Base-by-base conservation (phyloP, 2,797 vertebrate species). In the Hozukius guyotensis region DNA sequence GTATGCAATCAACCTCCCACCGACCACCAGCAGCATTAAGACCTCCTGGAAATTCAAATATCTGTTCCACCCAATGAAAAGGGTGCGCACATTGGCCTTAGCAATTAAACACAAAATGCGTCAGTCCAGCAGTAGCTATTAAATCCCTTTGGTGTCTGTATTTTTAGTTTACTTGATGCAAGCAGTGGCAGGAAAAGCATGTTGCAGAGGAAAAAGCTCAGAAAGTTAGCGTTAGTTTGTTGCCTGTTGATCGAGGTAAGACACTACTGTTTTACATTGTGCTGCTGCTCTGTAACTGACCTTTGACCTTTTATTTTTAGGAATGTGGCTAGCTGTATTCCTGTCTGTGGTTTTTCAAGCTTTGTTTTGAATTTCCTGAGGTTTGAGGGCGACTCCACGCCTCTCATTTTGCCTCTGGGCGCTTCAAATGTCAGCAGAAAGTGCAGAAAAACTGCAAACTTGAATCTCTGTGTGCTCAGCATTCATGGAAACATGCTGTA, bases 191-290 rank as follows among this genome's bases (percentile, higher is more conserved):
- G 75, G 60, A 78, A 73, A 79, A 82, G 61, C 60, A 91, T 88
- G 89, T 63, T 85, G 66, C 74, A 87, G 65, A 80, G 78, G 65
- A 87, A 63, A 68, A 83, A 80, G 36, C 67, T 81, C 2, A 64
- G 83, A 75, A 89, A 87, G 65, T 77, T 80, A 68, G 64, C 81
- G 8, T 74, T 89, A 24, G 49, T 92, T 59, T 91, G 90, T 16
- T 93, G 82, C 77, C 75, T 91, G 63, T 78, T 91, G 60, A 84
- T 90, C 12, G 64, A 90, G 80, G 83, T 91, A 83, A 88, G 86
- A 81, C 3, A 4, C 18, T 0, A 5, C 36, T 14, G 18, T 72
- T 82, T 79, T 29, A 3, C 3, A 57, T 64, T 60, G 25, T 52
- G 22, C 24, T 5, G 34, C 49, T n/a, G 29, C 0, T 59, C 73